phyloP scores from a whole-genome alignment of 1,140 invertebrate species.

The Triops longicaudatus region DNA sequence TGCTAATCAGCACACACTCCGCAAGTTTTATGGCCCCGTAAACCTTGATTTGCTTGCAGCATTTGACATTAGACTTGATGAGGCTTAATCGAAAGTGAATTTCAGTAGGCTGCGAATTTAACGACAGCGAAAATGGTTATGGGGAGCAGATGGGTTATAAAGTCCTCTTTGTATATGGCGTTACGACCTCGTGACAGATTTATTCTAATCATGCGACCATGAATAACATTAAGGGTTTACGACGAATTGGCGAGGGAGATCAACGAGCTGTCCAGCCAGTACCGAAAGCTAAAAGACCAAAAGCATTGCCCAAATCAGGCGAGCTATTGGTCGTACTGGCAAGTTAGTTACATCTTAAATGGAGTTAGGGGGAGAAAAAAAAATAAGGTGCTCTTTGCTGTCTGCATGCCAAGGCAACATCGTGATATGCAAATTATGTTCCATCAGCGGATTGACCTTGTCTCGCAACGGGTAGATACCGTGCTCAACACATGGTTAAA shows the following conservation, averaged over 20 bases:
- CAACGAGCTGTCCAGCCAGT: slow-evolving; percentile 1
- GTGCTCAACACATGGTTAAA: neutral
- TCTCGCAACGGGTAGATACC: neutral
- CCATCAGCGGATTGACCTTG: neutral
- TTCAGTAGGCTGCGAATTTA: no score
- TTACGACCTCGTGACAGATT: neutral
- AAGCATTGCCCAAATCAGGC: slow-evolving; percentile 14
- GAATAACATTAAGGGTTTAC: neutral
- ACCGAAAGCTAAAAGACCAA: neutral
- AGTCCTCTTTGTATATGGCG: neutral
- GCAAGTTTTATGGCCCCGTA: no score
- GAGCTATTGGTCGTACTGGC: neutral
- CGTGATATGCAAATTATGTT: neutral
- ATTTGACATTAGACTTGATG: no score
- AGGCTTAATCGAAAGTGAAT: no score
- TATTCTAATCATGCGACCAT: slow-evolving; percentile 4
- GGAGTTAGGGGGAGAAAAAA: neutral
- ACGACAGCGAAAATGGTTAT: neutral
- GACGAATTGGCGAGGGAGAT: neutral
- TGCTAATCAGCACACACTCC: no score
- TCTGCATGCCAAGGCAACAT: neutral
- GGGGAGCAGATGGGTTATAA: neutral
- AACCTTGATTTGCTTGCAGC: no score
- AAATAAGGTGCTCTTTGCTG: neutral
- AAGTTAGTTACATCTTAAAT: slow-evolving; percentile 7